These are phyloP conservation scores for Calephelis perditalis DNA, from an alignment of 2,888 invertebrate species.

Conservation along the genomic window DNA sequence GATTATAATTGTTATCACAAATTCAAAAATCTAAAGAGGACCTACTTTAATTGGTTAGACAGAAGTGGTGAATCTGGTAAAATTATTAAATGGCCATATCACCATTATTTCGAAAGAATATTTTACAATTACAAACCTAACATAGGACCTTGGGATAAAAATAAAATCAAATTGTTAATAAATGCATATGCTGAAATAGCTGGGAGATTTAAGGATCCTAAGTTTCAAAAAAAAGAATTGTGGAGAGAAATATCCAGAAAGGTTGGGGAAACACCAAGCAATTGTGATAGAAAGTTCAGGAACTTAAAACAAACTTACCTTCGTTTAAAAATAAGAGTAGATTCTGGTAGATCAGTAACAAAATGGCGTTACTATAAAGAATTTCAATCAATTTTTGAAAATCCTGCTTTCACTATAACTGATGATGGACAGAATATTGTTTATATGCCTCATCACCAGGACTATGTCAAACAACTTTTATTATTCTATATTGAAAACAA, in stretches of 20 bases:
- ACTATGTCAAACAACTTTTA: slow-evolving; percentile 57
- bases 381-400: slow-evolving; percentile 54
- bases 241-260: slow-evolving; percentile 56
- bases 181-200: slow-evolving; percentile 55
- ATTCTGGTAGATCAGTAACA: slow-evolving; percentile 44
- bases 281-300: slow-evolving; percentile 65
- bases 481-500: slow-evolving; percentile 59
- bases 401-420: slow-evolving; percentile 24
- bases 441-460: slow-evolving; percentile 40
- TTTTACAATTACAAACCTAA: slow-evolving; percentile 55
- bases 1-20: slow-evolving; percentile 67
- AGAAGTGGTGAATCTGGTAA: slow-evolving; percentile 51
- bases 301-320: slow-evolving; percentile 66
- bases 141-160: slow-evolving; percentile 52
- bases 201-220: slow-evolving; percentile 58
- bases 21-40: slow-evolving; percentile 63
- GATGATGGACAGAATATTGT: slow-evolving; percentile 32
- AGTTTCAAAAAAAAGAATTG: slow-evolving; percentile 60
- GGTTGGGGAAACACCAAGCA: slow-evolving; percentile 48
- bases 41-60: slow-evolving; percentile 58
- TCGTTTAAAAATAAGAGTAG: slow-evolving; percentile 50
- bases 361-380: slow-evolving; percentile 65
- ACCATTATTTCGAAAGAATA: slow-evolving; percentile 63
- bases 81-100: slow-evolving; percentile 60
- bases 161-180: slow-evolving; percentile 51